phyloP scores from a whole-genome alignment of 2,888 invertebrate genomes.

The Apamea sordens region DNA sequence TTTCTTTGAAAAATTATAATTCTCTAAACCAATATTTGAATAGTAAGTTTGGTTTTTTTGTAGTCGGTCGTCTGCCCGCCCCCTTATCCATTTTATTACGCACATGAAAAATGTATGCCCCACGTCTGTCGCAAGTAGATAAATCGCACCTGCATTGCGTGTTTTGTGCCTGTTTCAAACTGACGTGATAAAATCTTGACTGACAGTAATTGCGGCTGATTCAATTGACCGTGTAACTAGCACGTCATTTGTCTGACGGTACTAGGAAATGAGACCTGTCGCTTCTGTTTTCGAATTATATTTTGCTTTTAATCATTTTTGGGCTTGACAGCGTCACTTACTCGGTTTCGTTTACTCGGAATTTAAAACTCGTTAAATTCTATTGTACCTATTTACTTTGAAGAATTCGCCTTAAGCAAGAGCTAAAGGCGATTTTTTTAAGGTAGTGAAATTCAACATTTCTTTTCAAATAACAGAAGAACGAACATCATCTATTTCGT shows the following conservation, averaged over 20 bases:
- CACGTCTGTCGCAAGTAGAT: slow-evolving; percentile 67
- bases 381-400: neutral
- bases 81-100: slow-evolving; percentile 68
- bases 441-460: neutral
- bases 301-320: slow-evolving; percentile 15
- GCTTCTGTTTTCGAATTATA: slow-evolving; percentile 19
- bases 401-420: too few species aligned
- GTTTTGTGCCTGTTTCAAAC: slow-evolving; percentile 54
- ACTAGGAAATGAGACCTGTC: slow-evolving; percentile 43
- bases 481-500: too few species aligned
- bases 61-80: neutral
- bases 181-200: slow-evolving; percentile 60
- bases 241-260: slow-evolving; percentile 27
- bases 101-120: slow-evolving; percentile 71
- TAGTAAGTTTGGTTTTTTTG: neutral
- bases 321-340: too few species aligned
- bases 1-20: neutral
- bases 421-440: too few species aligned
- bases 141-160: slow-evolving; percentile 72
- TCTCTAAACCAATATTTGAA: neutral
- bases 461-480: neutral
- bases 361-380: neutral
- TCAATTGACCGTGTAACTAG: slow-evolving; percentile 46
- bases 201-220: slow-evolving; percentile 49
- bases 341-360: neutral